These are phyloP conservation scores for Drosophila falleni DNA, from an alignment of 2,888 invertebrate genomes.

Conservation along the genomic window DNA sequence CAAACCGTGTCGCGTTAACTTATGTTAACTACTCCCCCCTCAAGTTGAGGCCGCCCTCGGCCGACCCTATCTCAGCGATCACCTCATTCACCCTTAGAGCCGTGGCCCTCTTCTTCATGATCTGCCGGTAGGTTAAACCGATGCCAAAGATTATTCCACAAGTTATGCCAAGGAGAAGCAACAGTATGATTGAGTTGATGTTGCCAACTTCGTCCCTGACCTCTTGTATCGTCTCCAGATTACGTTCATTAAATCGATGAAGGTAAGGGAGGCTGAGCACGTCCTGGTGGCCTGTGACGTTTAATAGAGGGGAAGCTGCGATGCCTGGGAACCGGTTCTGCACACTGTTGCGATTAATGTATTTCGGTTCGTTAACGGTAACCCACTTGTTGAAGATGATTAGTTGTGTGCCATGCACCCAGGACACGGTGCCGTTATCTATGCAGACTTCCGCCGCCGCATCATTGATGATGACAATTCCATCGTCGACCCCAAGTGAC, in stretches of 20 bases:
- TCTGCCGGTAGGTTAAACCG: background rate
- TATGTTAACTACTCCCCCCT: background rate
- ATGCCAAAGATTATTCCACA: background rate
- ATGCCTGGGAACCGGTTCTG: background rate
- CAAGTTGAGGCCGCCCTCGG: background rate
- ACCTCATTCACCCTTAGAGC: background rate
- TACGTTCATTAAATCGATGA: background rate
- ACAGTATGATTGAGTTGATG: background rate
- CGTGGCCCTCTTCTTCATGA: background rate
- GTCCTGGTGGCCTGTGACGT: conserved; percentile 1
- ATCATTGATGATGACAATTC: too few relatives aligned
- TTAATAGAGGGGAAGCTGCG: background rate
- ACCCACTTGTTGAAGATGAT: too few relatives aligned
- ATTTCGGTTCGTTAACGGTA: too few relatives aligned
- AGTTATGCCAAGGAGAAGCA: background rate
- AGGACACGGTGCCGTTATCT: too few relatives aligned
- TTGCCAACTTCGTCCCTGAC: background rate
- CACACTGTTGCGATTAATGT: too few relatives aligned
- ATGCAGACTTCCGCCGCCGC: too few relatives aligned
- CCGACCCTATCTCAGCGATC: background rate
- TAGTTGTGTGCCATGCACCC: too few relatives aligned
- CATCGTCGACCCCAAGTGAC: too few relatives aligned
- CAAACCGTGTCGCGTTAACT: too few relatives aligned
- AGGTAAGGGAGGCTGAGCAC: background rate
- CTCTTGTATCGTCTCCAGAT: conserved; percentile 3